Conservation (phyloP, 2,888 invertebrate species). For the Unio pictorum region DNA sequence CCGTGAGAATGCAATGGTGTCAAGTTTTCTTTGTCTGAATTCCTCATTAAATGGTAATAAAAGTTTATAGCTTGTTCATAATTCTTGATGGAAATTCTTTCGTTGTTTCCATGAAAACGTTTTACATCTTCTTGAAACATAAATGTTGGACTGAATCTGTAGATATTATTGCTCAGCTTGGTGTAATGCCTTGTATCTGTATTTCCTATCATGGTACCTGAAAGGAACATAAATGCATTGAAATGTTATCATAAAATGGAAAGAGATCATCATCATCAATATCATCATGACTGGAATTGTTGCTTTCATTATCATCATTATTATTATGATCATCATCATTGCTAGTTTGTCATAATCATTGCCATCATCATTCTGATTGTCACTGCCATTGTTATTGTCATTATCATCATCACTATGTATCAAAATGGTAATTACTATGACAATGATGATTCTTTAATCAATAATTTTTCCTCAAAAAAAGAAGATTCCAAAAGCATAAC, state of each 20-base stretch:
- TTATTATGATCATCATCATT: too few species aligned
- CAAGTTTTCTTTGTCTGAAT: constrained; percentile 65
- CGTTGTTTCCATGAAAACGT: constrained; percentile 74
- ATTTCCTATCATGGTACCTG: constrained; percentile 69
- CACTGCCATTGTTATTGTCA: too few species aligned
- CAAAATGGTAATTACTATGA: too few species aligned
- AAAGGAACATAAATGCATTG: constrained; percentile 9
- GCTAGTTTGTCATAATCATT: too few species aligned
- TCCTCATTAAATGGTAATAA: constrained; percentile 72
- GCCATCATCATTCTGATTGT: too few species aligned
- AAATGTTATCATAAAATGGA: neutral
- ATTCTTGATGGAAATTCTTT: constrained; percentile 72
- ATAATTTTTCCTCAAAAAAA: too few species aligned
- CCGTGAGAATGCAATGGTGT: constrained; percentile 44
- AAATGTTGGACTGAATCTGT: constrained; percentile 72
- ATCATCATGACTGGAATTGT: too few species aligned
- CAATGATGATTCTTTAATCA: too few species aligned
- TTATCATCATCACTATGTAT: too few species aligned
- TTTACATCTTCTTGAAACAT: constrained; percentile 64
- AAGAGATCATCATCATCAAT: too few species aligned
- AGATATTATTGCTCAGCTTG: constrained; percentile 71
- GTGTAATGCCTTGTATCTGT: constrained; percentile 74
- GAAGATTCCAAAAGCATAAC: too few species aligned
- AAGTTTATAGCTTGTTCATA: constrained; percentile 73
- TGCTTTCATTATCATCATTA: too few species aligned